Base-by-base conservation (phyloP, 2,113 vertebrate species). In the Anolis carolinensis region DNA sequence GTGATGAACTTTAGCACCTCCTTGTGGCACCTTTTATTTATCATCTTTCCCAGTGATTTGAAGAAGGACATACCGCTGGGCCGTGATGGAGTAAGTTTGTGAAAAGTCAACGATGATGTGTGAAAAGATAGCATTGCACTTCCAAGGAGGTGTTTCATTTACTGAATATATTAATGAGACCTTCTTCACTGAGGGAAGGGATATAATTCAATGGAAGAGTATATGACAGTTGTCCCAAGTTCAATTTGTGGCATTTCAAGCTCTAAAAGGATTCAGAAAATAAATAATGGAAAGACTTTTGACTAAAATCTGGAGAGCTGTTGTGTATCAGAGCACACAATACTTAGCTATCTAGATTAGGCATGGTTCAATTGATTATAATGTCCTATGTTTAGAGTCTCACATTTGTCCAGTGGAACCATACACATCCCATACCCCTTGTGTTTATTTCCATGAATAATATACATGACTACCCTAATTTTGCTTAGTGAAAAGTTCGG, bases 11-110 rank as follows among this genome's bases (percentile, higher is more conserved):
- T 86, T 0, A 0, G 70, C 82, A 88, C 85, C 88, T 62, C 88
- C 89, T 87, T 86, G 70, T 85, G 88, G 86, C 83, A 36, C 78
- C 25, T 71, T 25, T 25, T 44, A 81, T 11, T 5, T 13, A 82
- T 55, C 84, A 14, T 27, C 68, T 87, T 82, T 74, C 32, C 34
- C 23, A 82, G 62, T 14, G 13, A 5, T 72, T 4, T 34, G 34
- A 0, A 0, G 30, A 0, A 0, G n/a, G 0, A 68, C 10, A 2
- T 5, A 4, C 71, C 65, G 63, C n/a, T 44, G 39, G 67, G 79
- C 6, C 80, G 18, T 52, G 16, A 73, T 86, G 32, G 83, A 0
- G 1, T 1, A 77, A 16, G 76, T 27, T 4, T 20, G 5, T 63
- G 27, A 27, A 5, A 81, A 1, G 3, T 68, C 62, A 88, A 87